Evolutionary conservation across 2,888 invertebrate genomes (phyloP).

Genomic region (Synergus japonicus): DNA sequence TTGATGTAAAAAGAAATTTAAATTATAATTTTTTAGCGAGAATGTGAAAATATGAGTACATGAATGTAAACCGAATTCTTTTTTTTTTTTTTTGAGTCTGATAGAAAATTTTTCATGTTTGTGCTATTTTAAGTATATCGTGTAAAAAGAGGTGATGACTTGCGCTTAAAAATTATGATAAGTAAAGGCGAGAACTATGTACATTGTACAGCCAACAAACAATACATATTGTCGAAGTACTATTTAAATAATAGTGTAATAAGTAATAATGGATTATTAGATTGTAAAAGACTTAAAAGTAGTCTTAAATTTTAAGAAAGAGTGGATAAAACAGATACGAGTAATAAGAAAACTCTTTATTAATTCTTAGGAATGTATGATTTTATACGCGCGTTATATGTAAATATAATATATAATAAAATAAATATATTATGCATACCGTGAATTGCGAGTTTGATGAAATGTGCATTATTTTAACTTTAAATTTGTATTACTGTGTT

Average conservation of each 20-base stretch:
- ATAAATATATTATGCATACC: constrained; percentile 38
- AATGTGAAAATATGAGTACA: constrained; percentile 19
- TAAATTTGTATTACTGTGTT: neutral
- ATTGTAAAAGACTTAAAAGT: constrained; percentile 14
- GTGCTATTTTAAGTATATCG: constrained; percentile 12
- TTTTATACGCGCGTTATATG: constrained; percentile 41
- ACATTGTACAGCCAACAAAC: constrained; percentile 28
- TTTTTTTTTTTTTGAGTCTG: constrained; percentile 5
- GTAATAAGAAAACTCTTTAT: constrained; percentile 20
- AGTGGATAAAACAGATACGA: constrained; percentile 1
- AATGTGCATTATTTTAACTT: neutral
- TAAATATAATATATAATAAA: constrained; percentile 41
- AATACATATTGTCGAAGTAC: constrained; percentile 6
- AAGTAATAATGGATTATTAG: constrained; percentile 25
- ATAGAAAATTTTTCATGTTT: constrained; percentile 4
- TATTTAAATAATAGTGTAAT: constrained; percentile 9
- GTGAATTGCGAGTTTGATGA: neutral
- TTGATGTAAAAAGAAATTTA: constrained; percentile 12
- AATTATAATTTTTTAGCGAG: constrained; percentile 22
- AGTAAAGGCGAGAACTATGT: neutral
- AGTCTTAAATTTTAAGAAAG: constrained; percentile 21
- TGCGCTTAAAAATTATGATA: neutral
- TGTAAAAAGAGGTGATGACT: constrained; percentile 6
- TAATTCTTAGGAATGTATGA: constrained; percentile 32
- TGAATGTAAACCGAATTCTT: neutral